Base-by-base conservation (phyloP, 2,888 invertebrate genomes). In the Pachliopta kotzebuea region DNA sequence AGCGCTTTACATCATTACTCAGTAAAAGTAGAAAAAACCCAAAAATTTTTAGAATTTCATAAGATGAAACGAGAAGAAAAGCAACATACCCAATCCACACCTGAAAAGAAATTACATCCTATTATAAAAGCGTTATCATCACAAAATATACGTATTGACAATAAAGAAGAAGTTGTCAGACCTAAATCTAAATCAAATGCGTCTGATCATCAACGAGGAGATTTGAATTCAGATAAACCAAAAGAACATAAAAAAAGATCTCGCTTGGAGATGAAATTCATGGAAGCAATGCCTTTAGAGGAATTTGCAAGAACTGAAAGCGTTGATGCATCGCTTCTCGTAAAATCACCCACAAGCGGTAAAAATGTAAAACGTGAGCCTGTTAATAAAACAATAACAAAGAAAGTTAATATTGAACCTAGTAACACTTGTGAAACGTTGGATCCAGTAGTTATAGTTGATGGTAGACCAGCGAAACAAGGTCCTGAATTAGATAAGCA, bases 1-100 rank as follows among this genome's bases (percentile, higher is more conserved):
- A 75, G 82, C 24, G 73, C 78, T 18, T 74, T 89, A 67, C 82
- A 91, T 68, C 74, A 89, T 11, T 91, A 90, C 67, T 65, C 85
- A 9, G 84, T 90, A 8, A 89, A 90, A 80, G 90, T 91, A 2
- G 90, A 89, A 53, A 90, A 85, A 74, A 90, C 90, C 7, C 90
- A 91, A 80, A 90, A 86, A 65, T 90, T 90, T 71, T 74, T 91
- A 50, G 83, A 88, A 60, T 90, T 88, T 70, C 82, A 90, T 71
- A 87, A 80, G 78, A 64, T 74, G 29, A 91, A 90, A 79, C 68
- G 70, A 14, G 69, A 70, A 53, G 82, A 84, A 56, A 83, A 85
- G 11, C 83, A 76, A 73, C 73, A 72, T 23, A 77, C 79, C 4
- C 67, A 69, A 61, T 61, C 63, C 14, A 9, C 65, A 3, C 20